A percentile compares a stretch with the other conserved stretches of the same genome.
These are phyloP conservation scores for Armadillidium nasatum DNA, from an alignment of 1,140 invertebrate genomes.

Conservation along the genomic window DNA sequence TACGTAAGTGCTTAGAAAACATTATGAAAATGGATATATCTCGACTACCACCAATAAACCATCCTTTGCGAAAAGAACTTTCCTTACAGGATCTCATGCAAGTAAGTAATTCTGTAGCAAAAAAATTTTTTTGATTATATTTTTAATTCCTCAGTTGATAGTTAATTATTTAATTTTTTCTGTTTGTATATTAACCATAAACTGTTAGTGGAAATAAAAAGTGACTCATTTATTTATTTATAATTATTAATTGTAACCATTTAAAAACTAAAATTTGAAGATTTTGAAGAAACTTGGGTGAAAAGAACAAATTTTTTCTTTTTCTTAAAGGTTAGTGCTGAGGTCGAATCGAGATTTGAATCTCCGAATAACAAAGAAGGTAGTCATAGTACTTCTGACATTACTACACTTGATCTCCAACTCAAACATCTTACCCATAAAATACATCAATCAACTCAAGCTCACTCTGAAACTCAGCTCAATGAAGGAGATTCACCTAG, in stretches of 20 bases:
- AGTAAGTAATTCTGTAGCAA: slow-evolving; percentile 10
- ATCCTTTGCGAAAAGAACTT: slow-evolving; percentile 31
- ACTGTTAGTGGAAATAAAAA: too few species aligned
- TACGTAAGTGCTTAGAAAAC: slow-evolving; percentile 32
- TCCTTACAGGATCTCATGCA: slow-evolving; percentile 39
- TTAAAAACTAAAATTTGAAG: too few species aligned
- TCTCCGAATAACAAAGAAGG: slow-evolving; percentile 10
- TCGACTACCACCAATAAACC: slow-evolving; percentile 24
- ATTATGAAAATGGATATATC: slow-evolving; percentile 39
- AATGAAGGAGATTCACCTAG: slow-evolving; percentile 29
- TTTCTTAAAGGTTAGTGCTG: slow-evolving; percentile 30
- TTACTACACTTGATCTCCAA: slow-evolving; percentile 35
- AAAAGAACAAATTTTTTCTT: too few species aligned
- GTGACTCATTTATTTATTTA: too few species aligned
- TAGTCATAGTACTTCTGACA: slow-evolving; percentile 35
- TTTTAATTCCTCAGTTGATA: too few species aligned
- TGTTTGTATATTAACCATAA: too few species aligned
- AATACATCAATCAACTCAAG: slow-evolving; percentile 35
- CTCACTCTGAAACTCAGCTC: slow-evolving; percentile 32
- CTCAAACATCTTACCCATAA: slow-evolving; percentile 37
- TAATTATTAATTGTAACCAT: too few species aligned
- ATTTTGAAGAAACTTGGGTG: too few species aligned
- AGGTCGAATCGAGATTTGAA: slow-evolving; percentile 37
- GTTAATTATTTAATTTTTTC: too few species aligned
- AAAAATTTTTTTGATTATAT: neutral